These are phyloP conservation scores for Zeus faber DNA, from an alignment of 2,113 vertebrate genomes.

Conservation along the genomic window DNA sequence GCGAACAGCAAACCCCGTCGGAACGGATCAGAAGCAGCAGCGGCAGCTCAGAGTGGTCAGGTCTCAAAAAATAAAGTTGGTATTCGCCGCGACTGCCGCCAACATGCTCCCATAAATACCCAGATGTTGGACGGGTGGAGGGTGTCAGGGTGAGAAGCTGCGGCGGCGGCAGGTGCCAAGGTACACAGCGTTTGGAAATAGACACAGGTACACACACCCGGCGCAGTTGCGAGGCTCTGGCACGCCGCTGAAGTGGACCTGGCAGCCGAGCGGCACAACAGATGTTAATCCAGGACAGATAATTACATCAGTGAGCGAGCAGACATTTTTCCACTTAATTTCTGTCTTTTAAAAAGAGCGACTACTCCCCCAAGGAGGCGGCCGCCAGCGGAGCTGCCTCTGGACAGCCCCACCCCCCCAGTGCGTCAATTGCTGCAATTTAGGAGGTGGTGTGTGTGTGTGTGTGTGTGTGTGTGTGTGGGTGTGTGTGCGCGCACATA, in stretches of 20 bases:
- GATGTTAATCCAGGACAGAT: constrained; percentile 82
- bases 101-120: constrained; percentile 71
- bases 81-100: constrained; percentile 61
- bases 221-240: constrained; percentile 63
- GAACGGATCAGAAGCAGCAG: not conserved
- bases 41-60: constrained; percentile 17
- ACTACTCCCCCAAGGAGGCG: constrained; percentile 63
- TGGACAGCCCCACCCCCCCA: constrained; percentile 46
- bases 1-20: no score
- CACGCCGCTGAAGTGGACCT: constrained; percentile 73
- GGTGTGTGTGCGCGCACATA: constrained; percentile 19
- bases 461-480: constrained; percentile 2
- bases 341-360: constrained; percentile 76
- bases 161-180: constrained; percentile 68
- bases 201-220: constrained; percentile 67
- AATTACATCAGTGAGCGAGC: constrained; percentile 80
- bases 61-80: constrained; percentile 50
- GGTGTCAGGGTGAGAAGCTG: constrained; percentile 74
- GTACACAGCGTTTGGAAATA: constrained; percentile 69
- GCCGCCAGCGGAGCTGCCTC: constrained; percentile 53
- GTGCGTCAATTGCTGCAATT: constrained; percentile 54
- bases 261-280: constrained; percentile 70
- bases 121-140: constrained; percentile 74
- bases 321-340: constrained; percentile 81
- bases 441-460: constrained; percentile 26